These are phyloP conservation scores for Zygaena filipendulae DNA, from an alignment of 2,888 invertebrate species.

Conservation along the genomic window DNA sequence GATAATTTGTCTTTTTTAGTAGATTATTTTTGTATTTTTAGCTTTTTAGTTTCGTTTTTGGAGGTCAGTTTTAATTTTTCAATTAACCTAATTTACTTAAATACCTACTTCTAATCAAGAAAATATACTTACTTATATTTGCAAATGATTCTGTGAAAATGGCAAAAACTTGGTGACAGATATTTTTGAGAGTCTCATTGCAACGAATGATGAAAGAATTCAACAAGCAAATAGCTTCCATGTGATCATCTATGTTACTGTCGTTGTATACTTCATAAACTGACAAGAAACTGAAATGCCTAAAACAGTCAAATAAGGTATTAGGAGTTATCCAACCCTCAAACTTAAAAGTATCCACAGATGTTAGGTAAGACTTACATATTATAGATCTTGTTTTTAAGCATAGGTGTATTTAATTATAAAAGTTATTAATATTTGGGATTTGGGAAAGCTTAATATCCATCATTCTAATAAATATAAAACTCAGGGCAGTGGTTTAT, in stretches of 20 bases:
- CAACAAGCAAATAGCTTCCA: slow-evolving; percentile 72
- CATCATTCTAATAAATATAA: too few species aligned
- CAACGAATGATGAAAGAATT: slow-evolving; percentile 76
- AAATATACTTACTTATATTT: slow-evolving; percentile 42
- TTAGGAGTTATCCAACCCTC: too few species aligned
- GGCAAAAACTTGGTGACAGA: slow-evolving; percentile 80
- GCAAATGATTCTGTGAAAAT: slow-evolving; percentile 66
- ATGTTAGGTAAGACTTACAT: too few species aligned
- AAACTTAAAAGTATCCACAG: too few species aligned
- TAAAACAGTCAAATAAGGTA: slow-evolving; percentile 18
- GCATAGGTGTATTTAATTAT: neutral
- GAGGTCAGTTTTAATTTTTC: neutral
- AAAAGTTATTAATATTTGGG: slow-evolving; percentile 3
- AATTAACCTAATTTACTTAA: neutral
- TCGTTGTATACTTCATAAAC: slow-evolving; percentile 74
- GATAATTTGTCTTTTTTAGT: too few species aligned
- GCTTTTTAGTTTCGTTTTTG: too few species aligned
- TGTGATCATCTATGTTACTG: slow-evolving; percentile 56
- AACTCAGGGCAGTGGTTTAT: too few species aligned
- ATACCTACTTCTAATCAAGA: neutral
- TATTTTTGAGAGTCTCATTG: slow-evolving; percentile 75
- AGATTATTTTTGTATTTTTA: too few species aligned
- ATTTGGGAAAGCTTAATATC: too few species aligned
- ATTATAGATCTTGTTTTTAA: neutral
- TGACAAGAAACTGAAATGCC: slow-evolving; percentile 69